These are phyloP conservation scores for Wiebesia pumilae DNA, from an alignment of 1,140 invertebrate species.

Conservation along the genomic window DNA sequence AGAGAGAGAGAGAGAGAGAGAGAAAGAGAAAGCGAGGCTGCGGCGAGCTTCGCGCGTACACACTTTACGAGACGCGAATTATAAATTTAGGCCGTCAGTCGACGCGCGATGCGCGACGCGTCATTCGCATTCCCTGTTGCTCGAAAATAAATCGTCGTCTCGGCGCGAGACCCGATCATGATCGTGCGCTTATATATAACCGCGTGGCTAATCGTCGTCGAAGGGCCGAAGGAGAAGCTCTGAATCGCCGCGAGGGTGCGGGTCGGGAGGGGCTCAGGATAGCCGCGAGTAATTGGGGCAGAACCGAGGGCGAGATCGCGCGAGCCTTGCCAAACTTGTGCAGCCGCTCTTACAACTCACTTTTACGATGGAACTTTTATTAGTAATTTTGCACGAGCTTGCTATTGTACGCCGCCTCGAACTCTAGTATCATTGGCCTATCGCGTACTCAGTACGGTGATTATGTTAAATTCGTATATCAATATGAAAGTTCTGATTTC, in stretches of 20 bases:
- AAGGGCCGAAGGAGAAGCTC: conserved; percentile 21
- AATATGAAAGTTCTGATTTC: no score
- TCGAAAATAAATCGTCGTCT: conserved; percentile 40
- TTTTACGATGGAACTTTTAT: neutral
- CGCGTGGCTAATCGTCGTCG: neutral
- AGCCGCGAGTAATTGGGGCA: conserved; percentile 11
- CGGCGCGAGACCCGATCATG: neutral
- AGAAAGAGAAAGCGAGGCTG: neutral
- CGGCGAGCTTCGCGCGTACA: neutral
- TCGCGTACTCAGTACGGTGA: no score
- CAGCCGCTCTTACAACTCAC: neutral
- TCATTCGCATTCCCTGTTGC: conserved; percentile 40
- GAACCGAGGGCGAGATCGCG: conserved; percentile 5
- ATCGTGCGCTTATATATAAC: neutral
- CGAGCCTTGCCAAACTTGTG: conserved; percentile 12
- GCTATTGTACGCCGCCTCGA: no score
- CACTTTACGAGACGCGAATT: conserved; percentile 34
- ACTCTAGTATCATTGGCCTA: no score
- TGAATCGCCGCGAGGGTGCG: neutral
- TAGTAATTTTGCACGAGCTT: no score
- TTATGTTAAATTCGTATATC: no score
- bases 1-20: neutral
- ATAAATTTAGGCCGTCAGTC: conserved; percentile 47
- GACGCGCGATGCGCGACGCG: conserved; percentile 29
- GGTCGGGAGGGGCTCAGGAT: neutral